Evolutionary conservation across 2,113 vertebrate genomes (phyloP).

Genomic region (Hemichromis elongatus): DNA sequence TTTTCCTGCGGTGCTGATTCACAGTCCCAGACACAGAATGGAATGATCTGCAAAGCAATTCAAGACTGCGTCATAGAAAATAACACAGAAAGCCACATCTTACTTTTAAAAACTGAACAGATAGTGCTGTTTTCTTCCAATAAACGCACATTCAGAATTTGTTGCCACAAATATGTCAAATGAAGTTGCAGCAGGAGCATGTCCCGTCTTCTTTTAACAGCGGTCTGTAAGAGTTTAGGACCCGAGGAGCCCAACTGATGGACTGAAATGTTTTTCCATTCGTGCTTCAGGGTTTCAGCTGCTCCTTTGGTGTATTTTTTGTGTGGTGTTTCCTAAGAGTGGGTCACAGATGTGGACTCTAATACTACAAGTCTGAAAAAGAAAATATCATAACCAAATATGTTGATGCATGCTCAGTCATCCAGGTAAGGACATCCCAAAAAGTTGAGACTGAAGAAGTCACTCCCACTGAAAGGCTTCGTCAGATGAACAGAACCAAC

Average conservation of each 20-base stretch:
- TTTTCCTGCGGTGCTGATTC: not conserved
- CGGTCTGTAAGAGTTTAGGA: not conserved
- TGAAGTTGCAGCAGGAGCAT: not conserved
- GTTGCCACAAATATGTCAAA: not conserved
- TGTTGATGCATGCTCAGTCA: not conserved
- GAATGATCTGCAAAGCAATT: not conserved
- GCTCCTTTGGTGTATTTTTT: not conserved
- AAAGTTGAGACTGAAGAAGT: not conserved
- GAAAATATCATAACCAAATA: not conserved
- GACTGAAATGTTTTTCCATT: not conserved
- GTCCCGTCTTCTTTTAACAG: not conserved
- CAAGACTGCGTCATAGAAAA: not conserved
- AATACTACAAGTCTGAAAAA: not conserved
- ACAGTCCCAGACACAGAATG: not conserved
- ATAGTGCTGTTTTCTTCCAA: rapidly evolving
- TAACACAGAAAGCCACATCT: not conserved
- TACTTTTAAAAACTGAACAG: too few relatives aligned
- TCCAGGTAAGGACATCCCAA: not conserved
- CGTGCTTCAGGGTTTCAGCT: not conserved
- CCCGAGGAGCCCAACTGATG: not conserved
- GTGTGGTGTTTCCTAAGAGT: not conserved
- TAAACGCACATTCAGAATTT: not conserved
- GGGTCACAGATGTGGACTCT: not conserved
- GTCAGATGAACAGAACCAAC: not conserved
- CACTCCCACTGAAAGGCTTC: not conserved